These are phyloP conservation scores for Pocota personata DNA, from an alignment of 2,888 invertebrate genomes.

Conservation along the genomic window DNA sequence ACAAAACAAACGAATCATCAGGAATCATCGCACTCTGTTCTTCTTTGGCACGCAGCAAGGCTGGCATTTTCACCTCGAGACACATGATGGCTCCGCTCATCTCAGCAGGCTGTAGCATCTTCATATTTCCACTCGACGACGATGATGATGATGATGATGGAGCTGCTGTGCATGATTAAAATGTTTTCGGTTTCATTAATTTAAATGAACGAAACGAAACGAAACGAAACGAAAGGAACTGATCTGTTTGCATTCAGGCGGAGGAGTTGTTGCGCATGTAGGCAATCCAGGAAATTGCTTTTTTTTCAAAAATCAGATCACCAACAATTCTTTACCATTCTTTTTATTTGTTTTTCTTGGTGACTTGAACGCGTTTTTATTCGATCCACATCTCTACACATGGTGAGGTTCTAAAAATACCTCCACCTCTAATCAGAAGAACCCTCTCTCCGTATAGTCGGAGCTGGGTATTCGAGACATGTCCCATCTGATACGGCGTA, in stretches of 20 bases:
- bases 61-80: conserved; percentile 67
- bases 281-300: conserved; percentile 44
- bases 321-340: not conserved
- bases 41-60: conserved; percentile 26
- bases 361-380: conserved; percentile 1
- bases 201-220: conserved; percentile 74
- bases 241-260: conserved; percentile 45
- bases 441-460: conserved; percentile 8
- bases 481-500: conserved; percentile 67
- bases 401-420: conserved; percentile 34
- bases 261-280: conserved; percentile 5
- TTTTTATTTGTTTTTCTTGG: not conserved
- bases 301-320: conserved; percentile 27
- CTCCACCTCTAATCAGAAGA: conserved; percentile 25
- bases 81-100: conserved; percentile 68
- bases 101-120: conserved; percentile 64
- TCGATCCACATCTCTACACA: conserved; percentile 5
- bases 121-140: conserved; percentile 44
- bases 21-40: conserved; percentile 64
- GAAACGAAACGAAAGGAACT: conserved; percentile 38
- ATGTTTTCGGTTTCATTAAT: conserved; percentile 77
- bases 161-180: conserved; percentile 75
- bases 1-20: conserved; percentile 73
- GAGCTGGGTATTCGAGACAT: conserved; percentile 47
- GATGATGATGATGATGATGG: conserved; percentile 67